Conservation (phyloP, 2,113 vertebrate genomes). For the Platichthys flesus region DNA sequence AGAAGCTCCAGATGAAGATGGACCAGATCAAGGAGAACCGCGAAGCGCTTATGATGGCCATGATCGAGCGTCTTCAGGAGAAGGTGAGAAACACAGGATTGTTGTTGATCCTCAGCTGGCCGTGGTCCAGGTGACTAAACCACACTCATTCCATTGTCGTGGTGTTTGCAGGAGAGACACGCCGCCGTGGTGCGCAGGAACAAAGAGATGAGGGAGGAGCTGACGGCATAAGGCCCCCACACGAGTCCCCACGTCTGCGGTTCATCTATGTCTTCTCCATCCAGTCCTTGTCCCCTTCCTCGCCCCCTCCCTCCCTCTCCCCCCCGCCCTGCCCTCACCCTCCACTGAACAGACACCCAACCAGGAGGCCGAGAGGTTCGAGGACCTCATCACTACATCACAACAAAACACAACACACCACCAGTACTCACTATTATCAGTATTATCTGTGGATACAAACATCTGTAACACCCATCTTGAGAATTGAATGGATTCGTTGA, state of each 20-base stretch:
- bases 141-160: not conserved
- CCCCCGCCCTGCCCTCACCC: slow-evolving; percentile 40
- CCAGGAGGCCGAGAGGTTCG: slow-evolving; percentile 54
- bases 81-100: slow-evolving; percentile 82
- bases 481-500: slow-evolving; percentile 71
- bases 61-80: slow-evolving; percentile 94
- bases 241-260: slow-evolving; percentile 42
- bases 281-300: slow-evolving; percentile 33
- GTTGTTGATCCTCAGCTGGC: accelerated
- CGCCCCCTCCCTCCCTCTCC: slow-evolving; percentile 33
- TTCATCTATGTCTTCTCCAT: slow-evolving; percentile 45
- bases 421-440: slow-evolving; percentile 68
- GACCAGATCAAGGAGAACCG: slow-evolving; percentile 97
- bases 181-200: slow-evolving; percentile 94
- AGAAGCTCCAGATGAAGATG: slow-evolving; percentile 94
- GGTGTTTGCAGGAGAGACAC: slow-evolving; percentile 87
- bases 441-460: slow-evolving; percentile 74
- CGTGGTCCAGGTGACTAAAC: not conserved
- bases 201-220: slow-evolving; percentile 94
- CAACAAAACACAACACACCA: slow-evolving; percentile 60
- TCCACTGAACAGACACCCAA: not conserved
- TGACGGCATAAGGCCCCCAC: slow-evolving; percentile 74
- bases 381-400: slow-evolving; percentile 66
- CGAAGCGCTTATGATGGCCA: slow-evolving; percentile 91
- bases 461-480: slow-evolving; percentile 69